These are phyloP conservation scores for Palloptera scutellata DNA, from an alignment of 2,888 invertebrate species.

Conservation along the genomic window DNA sequence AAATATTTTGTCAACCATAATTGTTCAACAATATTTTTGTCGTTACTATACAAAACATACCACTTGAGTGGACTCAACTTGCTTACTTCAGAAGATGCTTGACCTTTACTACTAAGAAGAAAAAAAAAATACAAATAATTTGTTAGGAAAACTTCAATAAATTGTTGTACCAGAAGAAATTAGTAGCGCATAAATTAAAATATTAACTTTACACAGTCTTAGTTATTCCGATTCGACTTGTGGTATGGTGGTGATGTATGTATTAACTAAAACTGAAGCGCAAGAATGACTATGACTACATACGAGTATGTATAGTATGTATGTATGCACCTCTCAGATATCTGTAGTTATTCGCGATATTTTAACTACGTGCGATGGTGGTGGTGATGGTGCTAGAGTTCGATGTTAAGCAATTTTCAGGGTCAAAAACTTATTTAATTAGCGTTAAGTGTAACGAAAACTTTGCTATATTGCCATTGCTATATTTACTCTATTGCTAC, in stretches of 20 bases:
- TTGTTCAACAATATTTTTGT: not conserved
- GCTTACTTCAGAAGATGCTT: not conserved
- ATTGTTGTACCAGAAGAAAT: not conserved
- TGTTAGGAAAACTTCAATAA: not conserved
- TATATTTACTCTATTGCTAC: too few species aligned
- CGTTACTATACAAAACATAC: too few species aligned
- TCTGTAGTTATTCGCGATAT: too few species aligned
- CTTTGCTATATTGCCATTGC: not conserved
- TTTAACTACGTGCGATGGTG: too few species aligned
- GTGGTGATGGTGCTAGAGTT: too few species aligned
- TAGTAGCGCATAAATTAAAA: not conserved
- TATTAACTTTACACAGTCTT: not conserved
- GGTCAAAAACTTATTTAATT: constrained; percentile 3
- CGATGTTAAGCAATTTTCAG: not conserved
- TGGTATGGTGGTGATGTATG: not conserved
- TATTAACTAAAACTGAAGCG: too few species aligned
- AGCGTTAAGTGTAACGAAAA: not conserved
- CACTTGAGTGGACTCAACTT: not conserved
- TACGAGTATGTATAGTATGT: too few species aligned
- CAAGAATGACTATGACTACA: too few species aligned
- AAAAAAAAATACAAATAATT: not conserved
- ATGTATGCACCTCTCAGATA: too few species aligned
- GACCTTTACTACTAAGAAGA: not conserved
- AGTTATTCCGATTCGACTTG: not conserved
- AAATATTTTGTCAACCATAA: not conserved